Evolutionary conservation across 2,888 invertebrate genomes (phyloP), one percentile per base, ranked within the genome.

Genomic region (Eretmocerus hayati): DNA sequence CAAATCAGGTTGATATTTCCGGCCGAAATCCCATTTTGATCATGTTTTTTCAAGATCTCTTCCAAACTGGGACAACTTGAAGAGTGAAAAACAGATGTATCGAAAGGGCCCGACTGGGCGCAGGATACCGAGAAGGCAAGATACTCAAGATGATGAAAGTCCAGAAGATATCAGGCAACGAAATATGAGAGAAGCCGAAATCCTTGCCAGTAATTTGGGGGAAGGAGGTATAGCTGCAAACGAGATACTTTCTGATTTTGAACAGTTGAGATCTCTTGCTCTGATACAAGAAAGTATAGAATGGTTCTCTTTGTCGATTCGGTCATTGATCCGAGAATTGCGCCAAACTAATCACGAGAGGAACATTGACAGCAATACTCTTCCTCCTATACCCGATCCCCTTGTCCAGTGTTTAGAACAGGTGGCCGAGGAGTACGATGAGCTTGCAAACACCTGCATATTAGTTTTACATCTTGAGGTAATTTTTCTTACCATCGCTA

Each of bases 381-480:
- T 72, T 35, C 71, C 71, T 2, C 63, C 67, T 4, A 73, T 83
- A 47, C 79, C 81, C 19, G 77, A 79, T 54, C 74, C 78, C 13
- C 76, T 79, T 2, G 73, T 82, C 13, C 81, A 81, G 56, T 84
- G 85, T 40, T 71, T 87, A 41, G 77, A 80, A 8, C 79, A 83
- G 54, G 78, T 89, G 43, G 86, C 88, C 0, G 75, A 81, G 57
- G 87, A 88, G 56, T 92, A 91, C 67, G 87, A 91, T 65, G 90
- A 92, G 61, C 78, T 94, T 46, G 85, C 92, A 1, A 89, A 93
- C 65, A 92, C 89, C 45, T 94, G 94, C 64, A 77, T 96, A 51
- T 75, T 97, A 35, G 84, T 96, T 51, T 75, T 96, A 45, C 95
- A 96, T 76, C 77, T 96, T 59, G 96, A 97, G 79, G 89, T 90